A percentile compares a stretch with the other conserved stretches of the same genome.
Evolutionary conservation across 2,797 vertebrate species (phyloP).

Genomic region (Gymnoscopelus microlampas): DNA sequence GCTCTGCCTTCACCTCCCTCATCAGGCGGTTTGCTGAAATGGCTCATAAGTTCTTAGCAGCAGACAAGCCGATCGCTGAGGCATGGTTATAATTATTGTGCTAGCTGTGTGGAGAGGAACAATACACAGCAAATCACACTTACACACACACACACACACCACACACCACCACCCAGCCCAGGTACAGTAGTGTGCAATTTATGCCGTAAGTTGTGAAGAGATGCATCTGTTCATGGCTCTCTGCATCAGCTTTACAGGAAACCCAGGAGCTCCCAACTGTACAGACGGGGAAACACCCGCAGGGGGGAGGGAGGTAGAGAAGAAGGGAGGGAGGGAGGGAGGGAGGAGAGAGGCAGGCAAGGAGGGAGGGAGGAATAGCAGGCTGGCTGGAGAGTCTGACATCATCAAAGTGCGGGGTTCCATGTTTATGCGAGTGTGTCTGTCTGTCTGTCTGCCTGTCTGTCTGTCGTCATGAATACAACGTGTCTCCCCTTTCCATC

Average conservation of each 20-base stretch:
- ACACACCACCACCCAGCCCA: too few species aligned
- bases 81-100: constrained; percentile 40
- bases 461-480: constrained; percentile 14
- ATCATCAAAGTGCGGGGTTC: constrained; percentile 72
- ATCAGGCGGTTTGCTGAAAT: constrained; percentile 34
- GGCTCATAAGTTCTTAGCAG: constrained; percentile 26
- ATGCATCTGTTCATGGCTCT: constrained; percentile 15
- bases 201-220: not conserved
- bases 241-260: constrained; percentile 68
- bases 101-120: constrained; percentile 3
- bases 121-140: constrained; percentile 33
- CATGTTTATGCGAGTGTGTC: constrained; percentile 56
- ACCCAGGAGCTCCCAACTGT: constrained; percentile 76
- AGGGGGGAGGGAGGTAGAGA: constrained; percentile 64
- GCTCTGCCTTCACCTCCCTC: constrained; percentile 42
- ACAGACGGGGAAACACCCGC: constrained; percentile 82
- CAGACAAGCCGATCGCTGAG: constrained; percentile 13
- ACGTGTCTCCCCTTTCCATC: not conserved
- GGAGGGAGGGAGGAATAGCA: constrained; percentile 7
- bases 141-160: not conserved
- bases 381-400: constrained; percentile 72
- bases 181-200: too few species aligned
- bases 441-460: constrained; percentile 23
- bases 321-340: constrained; percentile 52
- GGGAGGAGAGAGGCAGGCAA: too few species aligned